These are phyloP conservation scores for Saxidomus purpurata DNA, from an alignment of 1,140 invertebrate genomes.

Conservation along the genomic window DNA sequence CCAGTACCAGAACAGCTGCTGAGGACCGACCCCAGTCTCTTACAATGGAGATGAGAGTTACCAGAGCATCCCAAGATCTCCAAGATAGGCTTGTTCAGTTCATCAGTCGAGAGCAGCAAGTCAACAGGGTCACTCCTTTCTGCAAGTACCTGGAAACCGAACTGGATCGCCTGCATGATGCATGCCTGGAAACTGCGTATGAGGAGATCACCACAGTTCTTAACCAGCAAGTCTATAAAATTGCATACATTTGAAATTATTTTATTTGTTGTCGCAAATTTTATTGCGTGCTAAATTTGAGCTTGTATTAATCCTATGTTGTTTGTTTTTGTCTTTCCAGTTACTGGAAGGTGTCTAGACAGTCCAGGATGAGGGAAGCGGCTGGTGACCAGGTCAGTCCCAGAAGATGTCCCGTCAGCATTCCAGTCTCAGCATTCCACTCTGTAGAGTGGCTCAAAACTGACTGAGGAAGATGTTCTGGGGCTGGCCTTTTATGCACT, in stretches of 20 bases:
- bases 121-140: conserved; percentile 8
- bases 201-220: background rate
- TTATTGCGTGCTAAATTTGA: background rate
- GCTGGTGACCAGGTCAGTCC: conserved; percentile 17
- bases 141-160: conserved; percentile 45
- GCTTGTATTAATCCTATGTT: background rate
- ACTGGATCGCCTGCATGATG: conserved; percentile 34
- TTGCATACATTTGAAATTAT: background rate
- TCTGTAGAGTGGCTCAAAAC: too few relatives aligned
- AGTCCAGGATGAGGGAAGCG: conserved; percentile 19
- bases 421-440: background rate
- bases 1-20: background rate
- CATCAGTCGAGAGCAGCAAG: conserved; percentile 11
- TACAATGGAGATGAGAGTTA: background rate
- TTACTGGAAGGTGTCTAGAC: conserved; percentile 20
- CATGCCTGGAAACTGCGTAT: too few relatives aligned
- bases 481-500: too few relatives aligned
- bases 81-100: background rate
- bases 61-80: too few relatives aligned
- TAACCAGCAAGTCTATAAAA: background rate
- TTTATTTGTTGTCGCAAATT: conserved; percentile 39
- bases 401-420: conserved; percentile 1
- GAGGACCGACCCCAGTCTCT: background rate
- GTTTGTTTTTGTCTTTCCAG: conserved; percentile 9
- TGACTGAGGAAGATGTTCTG: too few relatives aligned